A percentile compares a stretch with the other conserved stretches of the same genome.
Evolutionary conservation across 2,888 invertebrate species (phyloP).

Genomic region (Orthosia cruda): DNA sequence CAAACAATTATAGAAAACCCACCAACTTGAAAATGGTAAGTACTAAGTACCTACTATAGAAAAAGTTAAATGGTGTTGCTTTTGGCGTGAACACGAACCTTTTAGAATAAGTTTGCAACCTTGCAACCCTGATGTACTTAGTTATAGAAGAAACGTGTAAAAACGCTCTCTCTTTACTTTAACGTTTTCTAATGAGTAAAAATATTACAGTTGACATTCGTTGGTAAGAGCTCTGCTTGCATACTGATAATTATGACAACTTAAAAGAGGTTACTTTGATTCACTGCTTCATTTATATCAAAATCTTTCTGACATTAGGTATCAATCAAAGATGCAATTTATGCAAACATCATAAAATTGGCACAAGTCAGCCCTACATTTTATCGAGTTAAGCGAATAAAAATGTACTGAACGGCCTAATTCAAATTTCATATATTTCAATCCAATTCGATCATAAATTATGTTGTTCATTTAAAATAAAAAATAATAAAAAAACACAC

Average conservation of each 20-base stretch:
- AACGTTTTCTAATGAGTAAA: conserved; percentile 24
- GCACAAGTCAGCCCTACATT: too few relatives aligned
- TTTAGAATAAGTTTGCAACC: conserved; percentile 39
- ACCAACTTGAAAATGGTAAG: conserved; percentile 1
- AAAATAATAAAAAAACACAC: too few relatives aligned
- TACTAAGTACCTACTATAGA: conserved; percentile 6
- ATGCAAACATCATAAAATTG: too few relatives aligned
- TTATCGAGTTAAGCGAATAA: too few relatives aligned
- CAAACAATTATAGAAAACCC: not conserved
- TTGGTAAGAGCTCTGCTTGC: not conserved
- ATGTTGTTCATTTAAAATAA: too few relatives aligned
- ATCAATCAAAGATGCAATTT: too few relatives aligned
- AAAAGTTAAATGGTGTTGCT: conserved; percentile 59
- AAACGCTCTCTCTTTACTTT: not conserved
- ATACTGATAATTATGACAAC: not conserved
- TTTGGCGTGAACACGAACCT: conserved; percentile 60
- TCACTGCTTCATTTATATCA: too few relatives aligned
- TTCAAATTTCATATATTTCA: too few relatives aligned
- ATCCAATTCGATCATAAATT: too few relatives aligned
- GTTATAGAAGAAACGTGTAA: not conserved
- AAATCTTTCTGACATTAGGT: too few relatives aligned
- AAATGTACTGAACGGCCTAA: too few relatives aligned
- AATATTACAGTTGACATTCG: not conserved
- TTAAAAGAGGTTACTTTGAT: not conserved
- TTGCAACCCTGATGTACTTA: conserved; percentile 26